These are phyloP conservation scores for Neuroscelio doddi DNA, from an alignment of 2,888 invertebrate genomes.

Conservation along the genomic window DNA sequence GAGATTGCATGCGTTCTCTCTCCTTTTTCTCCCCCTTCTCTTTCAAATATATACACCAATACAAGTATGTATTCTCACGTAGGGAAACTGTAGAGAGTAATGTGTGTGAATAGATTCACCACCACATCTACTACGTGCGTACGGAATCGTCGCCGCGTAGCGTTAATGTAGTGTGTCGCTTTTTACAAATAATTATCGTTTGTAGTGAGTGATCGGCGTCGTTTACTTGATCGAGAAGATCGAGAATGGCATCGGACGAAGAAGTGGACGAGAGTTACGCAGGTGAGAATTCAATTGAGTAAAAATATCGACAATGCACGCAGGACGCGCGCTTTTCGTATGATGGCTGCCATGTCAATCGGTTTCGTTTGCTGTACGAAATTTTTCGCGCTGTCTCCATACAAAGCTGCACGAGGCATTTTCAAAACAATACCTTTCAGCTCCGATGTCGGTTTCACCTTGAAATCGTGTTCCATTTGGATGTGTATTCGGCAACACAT, in stretches of 20 bases:
- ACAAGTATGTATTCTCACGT: neutral
- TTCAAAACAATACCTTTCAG: neutral
- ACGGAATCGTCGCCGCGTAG: constrained; percentile 9
- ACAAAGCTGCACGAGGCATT: neutral
- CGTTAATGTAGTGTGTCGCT: constrained; percentile 30
- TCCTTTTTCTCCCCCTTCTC: neutral
- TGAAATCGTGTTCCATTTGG: neutral
- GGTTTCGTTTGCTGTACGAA: constrained; percentile 23
- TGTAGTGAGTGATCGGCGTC: constrained; percentile 14
- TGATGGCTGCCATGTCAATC: constrained; percentile 68
- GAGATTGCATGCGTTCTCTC: neutral
- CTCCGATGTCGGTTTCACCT: neutral
- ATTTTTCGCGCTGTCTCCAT: constrained; percentile 11
- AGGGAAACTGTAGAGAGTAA: neutral
- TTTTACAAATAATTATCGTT: constrained; percentile 8
- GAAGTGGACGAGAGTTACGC: constrained; percentile 90
- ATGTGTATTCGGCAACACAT: neutral
- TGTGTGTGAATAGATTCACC: constrained; percentile 7
- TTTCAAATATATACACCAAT: neutral
- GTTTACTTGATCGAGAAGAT: constrained; percentile 1
- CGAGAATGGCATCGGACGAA: constrained; percentile 87
- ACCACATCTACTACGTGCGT: constrained; percentile 1
- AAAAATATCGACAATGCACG: constrained; percentile 54
- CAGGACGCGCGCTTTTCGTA: constrained; percentile 69
- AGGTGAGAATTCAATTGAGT: constrained; percentile 74